phyloP scores from a whole-genome alignment of 2,113 vertebrate genomes.

The Ptychochromis oligacanthus region DNA sequence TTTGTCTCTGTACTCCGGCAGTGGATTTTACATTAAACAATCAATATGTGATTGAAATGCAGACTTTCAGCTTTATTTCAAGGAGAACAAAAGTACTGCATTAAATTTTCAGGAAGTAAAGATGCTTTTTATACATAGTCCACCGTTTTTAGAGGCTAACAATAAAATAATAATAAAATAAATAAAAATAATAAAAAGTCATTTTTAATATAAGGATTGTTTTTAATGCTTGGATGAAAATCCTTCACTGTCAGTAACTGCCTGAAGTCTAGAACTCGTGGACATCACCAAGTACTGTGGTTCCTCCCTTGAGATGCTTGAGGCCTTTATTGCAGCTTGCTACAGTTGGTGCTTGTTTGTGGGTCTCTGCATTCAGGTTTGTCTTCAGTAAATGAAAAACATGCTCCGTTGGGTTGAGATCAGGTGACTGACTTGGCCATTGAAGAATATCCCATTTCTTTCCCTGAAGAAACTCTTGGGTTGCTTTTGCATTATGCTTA shows the following conservation, averaged over 20 bases:
- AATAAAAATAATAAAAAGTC: background rate
- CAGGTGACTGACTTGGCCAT: background rate
- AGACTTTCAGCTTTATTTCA: background rate
- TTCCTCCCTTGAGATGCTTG: background rate
- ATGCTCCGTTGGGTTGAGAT: background rate
- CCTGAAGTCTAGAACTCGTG: background rate
- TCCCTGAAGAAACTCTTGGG: background rate
- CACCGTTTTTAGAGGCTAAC: background rate
- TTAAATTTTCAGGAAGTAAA: background rate
- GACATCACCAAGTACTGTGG: background rate
- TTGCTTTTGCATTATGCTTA: background rate
- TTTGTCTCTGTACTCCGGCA: background rate
- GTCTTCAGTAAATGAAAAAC: background rate
- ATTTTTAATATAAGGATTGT: background rate
- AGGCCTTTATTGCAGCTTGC: background rate
- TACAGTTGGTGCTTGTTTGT: background rate
- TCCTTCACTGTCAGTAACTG: background rate
- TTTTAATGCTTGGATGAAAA: background rate
- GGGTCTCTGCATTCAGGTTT: background rate
- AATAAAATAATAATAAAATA: no score
- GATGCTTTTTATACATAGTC: background rate
- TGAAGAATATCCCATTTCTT: background rate
- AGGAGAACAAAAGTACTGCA: background rate
- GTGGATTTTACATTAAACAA: no score
- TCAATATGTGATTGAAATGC: background rate